phyloP scores from a whole-genome alignment of 2,888 invertebrate genomes.

The Sarcophaga variegata region DNA sequence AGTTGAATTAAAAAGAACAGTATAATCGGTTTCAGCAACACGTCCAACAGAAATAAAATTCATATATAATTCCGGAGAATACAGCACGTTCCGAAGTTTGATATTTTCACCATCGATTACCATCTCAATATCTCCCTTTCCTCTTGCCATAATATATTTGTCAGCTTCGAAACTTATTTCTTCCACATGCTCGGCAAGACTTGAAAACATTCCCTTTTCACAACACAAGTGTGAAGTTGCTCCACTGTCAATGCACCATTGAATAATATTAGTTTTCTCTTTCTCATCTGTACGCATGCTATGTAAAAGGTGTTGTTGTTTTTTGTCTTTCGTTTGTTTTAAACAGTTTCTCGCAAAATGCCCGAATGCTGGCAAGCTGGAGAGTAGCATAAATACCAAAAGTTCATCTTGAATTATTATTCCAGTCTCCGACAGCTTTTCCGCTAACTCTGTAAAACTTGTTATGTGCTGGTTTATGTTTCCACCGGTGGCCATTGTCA shows the following conservation, averaged over 20 bases:
- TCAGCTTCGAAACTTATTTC: constrained; percentile 57
- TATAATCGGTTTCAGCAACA: constrained; percentile 27
- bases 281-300: not conserved
- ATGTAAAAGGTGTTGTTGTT: constrained; percentile 29
- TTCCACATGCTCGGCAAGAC: constrained; percentile 43
- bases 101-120: too few relatives aligned
- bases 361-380: not conserved
- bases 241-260: constrained; percentile 68
- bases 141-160: constrained; percentile 53
- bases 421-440: too few relatives aligned
- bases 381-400: too few relatives aligned
- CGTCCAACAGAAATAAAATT: constrained; percentile 53
- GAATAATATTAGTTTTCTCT: not conserved
- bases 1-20: not conserved
- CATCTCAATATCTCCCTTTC: constrained; percentile 31
- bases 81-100: constrained; percentile 39
- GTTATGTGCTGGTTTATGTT: too few relatives aligned
- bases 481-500: too few relatives aligned
- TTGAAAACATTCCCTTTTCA: constrained; percentile 40
- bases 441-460: too few relatives aligned
- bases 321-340: constrained; percentile 1
- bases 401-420: too few relatives aligned
- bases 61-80: constrained; percentile 48
- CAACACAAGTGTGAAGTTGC: constrained; percentile 67
- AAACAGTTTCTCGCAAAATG: constrained; percentile 19